These are phyloP conservation scores for Carassius auratus DNA, from an alignment of 2,113 vertebrate species.

Conservation along the genomic window DNA sequence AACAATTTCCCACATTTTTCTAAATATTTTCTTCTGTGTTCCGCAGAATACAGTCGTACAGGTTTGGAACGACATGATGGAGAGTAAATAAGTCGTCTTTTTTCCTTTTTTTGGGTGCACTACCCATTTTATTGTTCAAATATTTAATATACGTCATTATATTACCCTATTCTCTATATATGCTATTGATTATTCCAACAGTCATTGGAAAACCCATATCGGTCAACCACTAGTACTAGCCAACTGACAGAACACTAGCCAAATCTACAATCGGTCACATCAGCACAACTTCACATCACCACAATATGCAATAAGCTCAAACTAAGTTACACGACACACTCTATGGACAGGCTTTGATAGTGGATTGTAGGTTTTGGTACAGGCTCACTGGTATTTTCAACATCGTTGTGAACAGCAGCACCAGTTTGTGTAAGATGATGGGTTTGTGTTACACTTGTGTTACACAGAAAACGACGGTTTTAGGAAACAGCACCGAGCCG, in stretches of 20 bases:
- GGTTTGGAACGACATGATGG: neutral
- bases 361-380: slow-evolving; percentile 41
- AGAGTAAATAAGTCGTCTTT: neutral
- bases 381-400: slow-evolving; percentile 44
- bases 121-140: neutral
- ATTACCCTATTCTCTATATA: neutral
- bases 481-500: slow-evolving; percentile 29
- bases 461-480: too few relatives aligned
- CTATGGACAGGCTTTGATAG: slow-evolving; percentile 50
- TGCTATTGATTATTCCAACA: neutral
- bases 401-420: slow-evolving; percentile 44
- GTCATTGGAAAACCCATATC: slow-evolving; percentile 14
- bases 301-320: slow-evolving; percentile 34
- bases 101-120: too few relatives aligned
- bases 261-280: slow-evolving; percentile 24
- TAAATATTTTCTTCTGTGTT: neutral
- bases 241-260: slow-evolving; percentile 45
- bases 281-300: slow-evolving; percentile 21
- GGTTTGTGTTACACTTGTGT: neutral
- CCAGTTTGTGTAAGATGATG: slow-evolving; percentile 24
- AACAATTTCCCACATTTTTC: neutral
- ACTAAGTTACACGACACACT: slow-evolving; percentile 45
- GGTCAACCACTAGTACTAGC: slow-evolving; percentile 28
- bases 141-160: neutral
- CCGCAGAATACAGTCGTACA: neutral